Percentiles rank a stretch among this genome's conserved stretches.
Conservation (phyloP, 2,113 vertebrate genomes). For the Marmota flaviventris region DNA sequence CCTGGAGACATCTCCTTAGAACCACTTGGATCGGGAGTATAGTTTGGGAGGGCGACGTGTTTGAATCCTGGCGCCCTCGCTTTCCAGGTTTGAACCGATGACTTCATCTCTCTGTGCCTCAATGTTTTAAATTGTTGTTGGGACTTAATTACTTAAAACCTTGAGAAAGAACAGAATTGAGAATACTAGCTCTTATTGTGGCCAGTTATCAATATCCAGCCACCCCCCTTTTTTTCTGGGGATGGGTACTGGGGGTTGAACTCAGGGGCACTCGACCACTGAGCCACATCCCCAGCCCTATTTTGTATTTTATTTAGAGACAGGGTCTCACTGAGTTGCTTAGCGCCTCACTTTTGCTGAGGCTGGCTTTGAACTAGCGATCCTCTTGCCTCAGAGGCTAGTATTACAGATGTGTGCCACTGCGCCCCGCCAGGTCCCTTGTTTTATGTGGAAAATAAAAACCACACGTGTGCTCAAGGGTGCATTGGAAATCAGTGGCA, state of each 20-base stretch:
- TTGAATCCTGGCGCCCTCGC: not conserved
- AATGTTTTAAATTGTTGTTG: not conserved
- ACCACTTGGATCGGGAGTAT: not conserved
- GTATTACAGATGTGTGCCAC: no score
- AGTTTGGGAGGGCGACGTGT: rapidly evolving
- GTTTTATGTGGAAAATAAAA: slow-evolving; percentile 4
- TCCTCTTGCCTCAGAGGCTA: no score
- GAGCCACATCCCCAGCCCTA: no score
- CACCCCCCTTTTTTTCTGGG: no score
- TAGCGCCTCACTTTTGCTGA: no score
- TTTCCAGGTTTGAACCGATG: not conserved
- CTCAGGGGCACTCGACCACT: no score
- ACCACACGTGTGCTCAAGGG: not conserved
- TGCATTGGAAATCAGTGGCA: not conserved
- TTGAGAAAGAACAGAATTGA: not conserved
- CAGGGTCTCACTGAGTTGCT: no score
- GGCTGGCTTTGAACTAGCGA: no score
- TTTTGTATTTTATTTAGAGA: no score
- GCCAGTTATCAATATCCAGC: not conserved
- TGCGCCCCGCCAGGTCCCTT: not conserved
- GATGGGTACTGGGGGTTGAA: no score
- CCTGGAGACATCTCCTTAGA: not conserved
- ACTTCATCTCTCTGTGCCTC: not conserved
- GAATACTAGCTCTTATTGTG: not conserved
- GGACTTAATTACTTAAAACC: slow-evolving; percentile 1